A percentile compares a stretch with the other conserved stretches of the same genome.
These are phyloP conservation scores for Ormyrus pomaceus DNA, from an alignment of 2,888 invertebrate species.

Conservation along the genomic window DNA sequence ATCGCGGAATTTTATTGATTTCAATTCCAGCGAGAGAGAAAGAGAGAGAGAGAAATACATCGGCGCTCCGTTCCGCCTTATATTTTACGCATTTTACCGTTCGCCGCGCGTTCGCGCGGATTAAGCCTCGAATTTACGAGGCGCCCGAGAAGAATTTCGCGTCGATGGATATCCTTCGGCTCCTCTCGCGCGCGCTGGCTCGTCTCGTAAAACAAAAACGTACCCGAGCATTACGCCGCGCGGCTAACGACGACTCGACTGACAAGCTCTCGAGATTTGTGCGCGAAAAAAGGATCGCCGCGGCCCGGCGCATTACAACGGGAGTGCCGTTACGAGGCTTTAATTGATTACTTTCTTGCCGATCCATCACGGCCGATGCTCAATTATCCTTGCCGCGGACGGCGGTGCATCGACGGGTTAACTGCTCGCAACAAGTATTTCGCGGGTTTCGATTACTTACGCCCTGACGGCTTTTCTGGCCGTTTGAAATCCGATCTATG, in stretches of 20 bases:
- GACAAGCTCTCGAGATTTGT: slow-evolving; percentile 7
- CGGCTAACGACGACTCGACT: slow-evolving; percentile 28
- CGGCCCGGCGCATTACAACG: background rate
- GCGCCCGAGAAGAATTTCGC: background rate
- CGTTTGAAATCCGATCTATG: no score
- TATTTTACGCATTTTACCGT: no score
- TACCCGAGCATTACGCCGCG: background rate
- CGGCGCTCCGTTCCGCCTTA: no score
- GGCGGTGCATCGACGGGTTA: background rate
- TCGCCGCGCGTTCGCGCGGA: no score
- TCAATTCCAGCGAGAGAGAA: no score
- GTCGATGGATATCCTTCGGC: slow-evolving; percentile 9
- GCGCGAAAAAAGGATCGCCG: background rate
- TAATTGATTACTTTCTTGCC: slow-evolving; percentile 48
- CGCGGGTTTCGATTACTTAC: no score
- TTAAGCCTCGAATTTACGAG: no score
- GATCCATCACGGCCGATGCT: slow-evolving; percentile 27
- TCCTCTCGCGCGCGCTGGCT: background rate
- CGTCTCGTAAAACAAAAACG: background rate
- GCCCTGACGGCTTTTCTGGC: no score
- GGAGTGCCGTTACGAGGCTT: background rate
- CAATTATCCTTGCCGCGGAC: background rate
- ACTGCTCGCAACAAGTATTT: no score
- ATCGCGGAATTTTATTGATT: no score
- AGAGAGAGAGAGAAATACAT: no score